phyloP scores from a whole-genome alignment of 2,113 vertebrate genomes.

The Ammodramus savannarum region DNA sequence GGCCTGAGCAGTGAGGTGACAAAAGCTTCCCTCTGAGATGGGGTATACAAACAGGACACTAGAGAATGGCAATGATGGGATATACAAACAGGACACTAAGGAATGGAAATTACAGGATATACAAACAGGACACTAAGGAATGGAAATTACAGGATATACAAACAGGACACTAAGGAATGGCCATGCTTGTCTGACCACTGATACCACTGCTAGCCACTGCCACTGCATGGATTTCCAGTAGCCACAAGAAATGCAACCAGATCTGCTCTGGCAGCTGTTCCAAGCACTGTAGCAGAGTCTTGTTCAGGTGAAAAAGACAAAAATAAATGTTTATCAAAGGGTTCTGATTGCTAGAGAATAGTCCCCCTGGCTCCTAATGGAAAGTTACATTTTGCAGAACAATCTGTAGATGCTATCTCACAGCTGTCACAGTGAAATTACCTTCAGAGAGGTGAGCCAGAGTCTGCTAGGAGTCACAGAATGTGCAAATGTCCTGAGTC shows the following conservation, averaged over 20 bases:
- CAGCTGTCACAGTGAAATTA: slow-evolving; percentile 54
- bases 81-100: neutral
- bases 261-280: neutral
- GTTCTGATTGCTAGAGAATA: slow-evolving; percentile 27
- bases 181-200: neutral
- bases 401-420: slow-evolving; percentile 39
- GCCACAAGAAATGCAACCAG: neutral
- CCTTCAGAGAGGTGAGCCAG: slow-evolving; percentile 33
- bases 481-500: slow-evolving; percentile 26
- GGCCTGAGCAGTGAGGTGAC: neutral
- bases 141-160: neutral
- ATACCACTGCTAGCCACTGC: neutral
- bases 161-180: neutral
- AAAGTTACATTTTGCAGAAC: slow-evolving; percentile 54
- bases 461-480: neutral
- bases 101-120: neutral
- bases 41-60: neutral
- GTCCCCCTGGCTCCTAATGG: neutral
- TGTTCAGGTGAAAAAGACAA: neutral
- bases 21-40: neutral
- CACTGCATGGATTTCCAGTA: neutral
- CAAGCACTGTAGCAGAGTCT: neutral
- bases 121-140: neutral
- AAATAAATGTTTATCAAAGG: slow-evolving; percentile 35
- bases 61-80: neutral